Percentiles rank a stretch among this genome's conserved stretches.
Evolutionary conservation across 2,888 invertebrate species (phyloP).

Genomic region (Norana najaformis): DNA sequence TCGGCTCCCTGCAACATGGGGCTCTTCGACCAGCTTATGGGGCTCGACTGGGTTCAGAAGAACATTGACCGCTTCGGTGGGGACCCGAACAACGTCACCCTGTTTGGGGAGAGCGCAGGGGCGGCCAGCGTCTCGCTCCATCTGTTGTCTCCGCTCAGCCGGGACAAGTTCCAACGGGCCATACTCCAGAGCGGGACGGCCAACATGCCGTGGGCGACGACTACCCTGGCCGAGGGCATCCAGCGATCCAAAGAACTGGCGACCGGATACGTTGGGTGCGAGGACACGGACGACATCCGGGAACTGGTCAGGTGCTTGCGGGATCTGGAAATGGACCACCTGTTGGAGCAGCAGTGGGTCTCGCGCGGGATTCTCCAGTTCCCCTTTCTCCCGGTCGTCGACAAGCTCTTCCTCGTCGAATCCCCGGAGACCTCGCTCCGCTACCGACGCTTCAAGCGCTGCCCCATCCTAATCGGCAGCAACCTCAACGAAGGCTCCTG

Average conservation of each 20-base stretch:
- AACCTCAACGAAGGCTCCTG: constrained; percentile 91
- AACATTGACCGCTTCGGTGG: constrained; percentile 66
- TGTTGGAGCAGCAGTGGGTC: constrained; percentile 46
- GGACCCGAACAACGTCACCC: constrained; percentile 87
- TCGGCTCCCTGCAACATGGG: constrained; percentile 90
- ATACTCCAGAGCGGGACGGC: constrained; percentile 91
- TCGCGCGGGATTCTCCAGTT: constrained; percentile 74
- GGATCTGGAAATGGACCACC: constrained; percentile 31
- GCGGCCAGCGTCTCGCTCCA: constrained; percentile 84
- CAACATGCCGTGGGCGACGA: constrained; percentile 89
- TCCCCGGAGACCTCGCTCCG: constrained; percentile 70
- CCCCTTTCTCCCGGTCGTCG: constrained; percentile 90
- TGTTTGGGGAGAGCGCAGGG: constrained; percentile 96
- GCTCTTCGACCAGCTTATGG: constrained; percentile 91
- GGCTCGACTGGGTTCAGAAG: constrained; percentile 68
- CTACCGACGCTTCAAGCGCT: constrained; percentile 85
- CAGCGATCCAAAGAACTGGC: constrained; percentile 81
- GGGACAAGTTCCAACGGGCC: constrained; percentile 76
- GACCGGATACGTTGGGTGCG: constrained; percentile 63
- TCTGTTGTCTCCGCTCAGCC: constrained; percentile 82
- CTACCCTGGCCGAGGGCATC: constrained; percentile 75
- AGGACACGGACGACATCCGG: constrained; percentile 20
- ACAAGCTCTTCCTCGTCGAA: constrained; percentile 88
- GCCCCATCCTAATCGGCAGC: constrained; percentile 85
- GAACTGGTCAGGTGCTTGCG: constrained; percentile 40